phyloP scores from a whole-genome alignment of 2,888 invertebrate genomes.

The Laothoe populi region DNA sequence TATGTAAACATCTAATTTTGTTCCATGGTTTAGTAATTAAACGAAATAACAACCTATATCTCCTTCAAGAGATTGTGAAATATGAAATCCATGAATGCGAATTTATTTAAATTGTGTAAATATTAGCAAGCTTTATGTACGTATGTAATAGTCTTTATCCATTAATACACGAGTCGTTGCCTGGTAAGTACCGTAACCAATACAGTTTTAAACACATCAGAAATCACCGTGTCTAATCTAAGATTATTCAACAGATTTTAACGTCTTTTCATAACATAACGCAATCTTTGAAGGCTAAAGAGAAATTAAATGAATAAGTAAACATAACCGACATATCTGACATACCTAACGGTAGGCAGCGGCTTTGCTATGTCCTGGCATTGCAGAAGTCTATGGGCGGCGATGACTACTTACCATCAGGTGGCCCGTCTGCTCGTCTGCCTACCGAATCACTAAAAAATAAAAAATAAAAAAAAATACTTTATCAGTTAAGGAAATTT shows the following conservation, averaged over 20 bases:
- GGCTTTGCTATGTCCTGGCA: too few relatives aligned
- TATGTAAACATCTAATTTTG: too few relatives aligned
- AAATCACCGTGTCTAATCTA: background rate
- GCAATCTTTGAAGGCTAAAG: background rate
- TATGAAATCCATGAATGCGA: background rate
- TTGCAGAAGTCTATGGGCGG: too few relatives aligned
- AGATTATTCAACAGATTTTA: conserved; percentile 4
- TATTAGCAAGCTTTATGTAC: conserved; percentile 4
- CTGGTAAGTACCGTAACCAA: conserved; percentile 22
- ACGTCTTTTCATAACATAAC: background rate
- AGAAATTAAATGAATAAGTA: background rate
- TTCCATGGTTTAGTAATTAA: too few relatives aligned
- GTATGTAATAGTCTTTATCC: background rate
- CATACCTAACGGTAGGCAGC: too few relatives aligned
- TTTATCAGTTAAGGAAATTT: too few relatives aligned
- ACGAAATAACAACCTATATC: too few relatives aligned
- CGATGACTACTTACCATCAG: too few relatives aligned
- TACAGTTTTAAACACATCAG: conserved; percentile 3
- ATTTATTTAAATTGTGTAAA: background rate
- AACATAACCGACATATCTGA: background rate
- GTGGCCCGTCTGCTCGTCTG: too few relatives aligned
- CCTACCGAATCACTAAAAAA: too few relatives aligned
- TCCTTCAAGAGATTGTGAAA: too few relatives aligned
- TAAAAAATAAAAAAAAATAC: too few relatives aligned
- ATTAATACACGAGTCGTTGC: background rate